Conservation (phyloP, 2,113 vertebrate species). For the Upupa epops region DNA sequence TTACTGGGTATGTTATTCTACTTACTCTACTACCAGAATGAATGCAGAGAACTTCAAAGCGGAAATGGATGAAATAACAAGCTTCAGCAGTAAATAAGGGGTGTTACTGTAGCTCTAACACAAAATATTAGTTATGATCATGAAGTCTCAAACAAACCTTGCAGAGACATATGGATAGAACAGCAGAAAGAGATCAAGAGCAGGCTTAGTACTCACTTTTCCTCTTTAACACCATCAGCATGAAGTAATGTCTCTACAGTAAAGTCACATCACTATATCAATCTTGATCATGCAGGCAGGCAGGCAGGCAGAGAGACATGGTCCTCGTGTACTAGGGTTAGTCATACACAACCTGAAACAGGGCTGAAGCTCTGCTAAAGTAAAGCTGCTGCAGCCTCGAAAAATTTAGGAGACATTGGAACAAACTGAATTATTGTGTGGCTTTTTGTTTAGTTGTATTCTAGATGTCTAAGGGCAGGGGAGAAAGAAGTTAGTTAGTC, state of each 20-base stretch:
- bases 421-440: not conserved
- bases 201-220: not conserved
- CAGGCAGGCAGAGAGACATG: fast-evolving
- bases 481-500: not conserved
- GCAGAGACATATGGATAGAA: not conserved
- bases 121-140: not conserved
- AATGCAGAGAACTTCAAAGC: not conserved
- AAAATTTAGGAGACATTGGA: not conserved
- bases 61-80: not conserved
- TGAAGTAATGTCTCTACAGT: not conserved
- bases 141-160: not conserved
- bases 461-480: not conserved
- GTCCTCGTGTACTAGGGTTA: not conserved
- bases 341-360: not conserved
- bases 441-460: not conserved
- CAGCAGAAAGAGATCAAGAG: not conserved
- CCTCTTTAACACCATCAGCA: not conserved
- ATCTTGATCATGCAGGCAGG: not conserved
- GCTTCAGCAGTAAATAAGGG: not conserved
- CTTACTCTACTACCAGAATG: not conserved
- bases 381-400: not conserved
- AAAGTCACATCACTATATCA: not conserved
- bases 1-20: not conserved
- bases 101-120: not conserved
- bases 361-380: not conserved